Conservation (phyloP, 2,888 invertebrate genomes). For the Pammene aurita region DNA sequence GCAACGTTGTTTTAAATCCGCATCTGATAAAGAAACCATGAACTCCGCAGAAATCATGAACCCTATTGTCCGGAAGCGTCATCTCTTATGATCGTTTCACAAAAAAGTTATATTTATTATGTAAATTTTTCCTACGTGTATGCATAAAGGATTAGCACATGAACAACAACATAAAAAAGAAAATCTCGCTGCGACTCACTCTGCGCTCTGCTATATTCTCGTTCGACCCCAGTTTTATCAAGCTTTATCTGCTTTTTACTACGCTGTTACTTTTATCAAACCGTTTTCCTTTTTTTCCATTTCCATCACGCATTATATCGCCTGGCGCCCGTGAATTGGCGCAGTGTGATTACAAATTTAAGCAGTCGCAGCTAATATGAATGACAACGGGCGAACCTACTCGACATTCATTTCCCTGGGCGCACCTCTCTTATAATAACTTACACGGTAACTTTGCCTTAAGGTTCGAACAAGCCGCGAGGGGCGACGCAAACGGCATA, state of each 20-base stretch:
- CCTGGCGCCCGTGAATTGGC: constrained; percentile 69
- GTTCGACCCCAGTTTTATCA: constrained; percentile 58
- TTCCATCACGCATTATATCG: constrained; percentile 59
- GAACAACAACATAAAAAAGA: constrained; percentile 11
- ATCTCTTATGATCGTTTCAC: background rate
- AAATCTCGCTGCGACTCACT: constrained; percentile 39
- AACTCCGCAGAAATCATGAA: constrained; percentile 29
- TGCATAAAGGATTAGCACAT: background rate
- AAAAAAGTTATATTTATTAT: constrained; percentile 1
- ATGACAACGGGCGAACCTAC: constrained; percentile 81
- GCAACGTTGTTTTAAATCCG: constrained; percentile 56
- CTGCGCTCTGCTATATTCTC: constrained; percentile 54
- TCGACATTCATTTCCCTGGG: constrained; percentile 82
- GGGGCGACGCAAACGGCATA: constrained; percentile 54
- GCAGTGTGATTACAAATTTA: constrained; percentile 81
- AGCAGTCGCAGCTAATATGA: constrained; percentile 81
- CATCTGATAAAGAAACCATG: constrained; percentile 43
- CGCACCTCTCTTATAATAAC: constrained; percentile 83
- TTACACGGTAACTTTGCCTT: constrained; percentile 78
- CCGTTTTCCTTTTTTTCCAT: constrained; percentile 56
- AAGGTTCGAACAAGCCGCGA: constrained; percentile 60
- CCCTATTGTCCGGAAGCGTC: background rate
- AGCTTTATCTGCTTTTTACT: constrained; percentile 57
- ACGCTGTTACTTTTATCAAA: constrained; percentile 46
- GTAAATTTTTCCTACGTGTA: background rate